phyloP scores from a whole-genome alignment of 1,140 invertebrate genomes.

The Vanessa atalanta region DNA sequence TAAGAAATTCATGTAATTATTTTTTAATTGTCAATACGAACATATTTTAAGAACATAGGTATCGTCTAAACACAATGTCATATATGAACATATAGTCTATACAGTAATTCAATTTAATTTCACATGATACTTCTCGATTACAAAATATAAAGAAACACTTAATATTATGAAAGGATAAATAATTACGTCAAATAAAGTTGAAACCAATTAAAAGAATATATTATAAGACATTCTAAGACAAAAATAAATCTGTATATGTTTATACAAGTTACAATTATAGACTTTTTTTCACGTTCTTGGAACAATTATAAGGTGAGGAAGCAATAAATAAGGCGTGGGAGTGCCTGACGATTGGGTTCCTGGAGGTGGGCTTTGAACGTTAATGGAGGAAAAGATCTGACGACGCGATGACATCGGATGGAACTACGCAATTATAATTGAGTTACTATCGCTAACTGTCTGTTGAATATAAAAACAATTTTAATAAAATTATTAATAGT shows the following conservation, averaged over 20 bases:
- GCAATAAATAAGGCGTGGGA: constrained; percentile 70
- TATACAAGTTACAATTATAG: constrained; percentile 13
- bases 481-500: too few relatives aligned
- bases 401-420: constrained; percentile 56
- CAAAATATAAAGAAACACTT: too few relatives aligned
- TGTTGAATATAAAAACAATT: too few relatives aligned
- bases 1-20: too few relatives aligned
- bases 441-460: constrained; percentile 25
- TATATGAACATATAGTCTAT: too few relatives aligned
- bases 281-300: constrained; percentile 50
- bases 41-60: too few relatives aligned
- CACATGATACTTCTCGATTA: too few relatives aligned
- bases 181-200: too few relatives aligned
- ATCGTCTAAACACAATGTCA: too few relatives aligned
- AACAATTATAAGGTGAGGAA: constrained; percentile 72
- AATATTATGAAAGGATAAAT: too few relatives aligned
- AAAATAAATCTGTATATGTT: neutral
- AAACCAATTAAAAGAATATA: neutral
- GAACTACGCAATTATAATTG: constrained; percentile 43
- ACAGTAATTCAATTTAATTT: too few relatives aligned
- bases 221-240: neutral
- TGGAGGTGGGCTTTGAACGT: constrained; percentile 67
- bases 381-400: constrained; percentile 64
- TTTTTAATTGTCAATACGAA: too few relatives aligned
- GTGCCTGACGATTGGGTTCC: constrained; percentile 61